Evolutionary conservation across 1,140 invertebrate genomes (phyloP).

Genomic region (Ips typographus): DNA sequence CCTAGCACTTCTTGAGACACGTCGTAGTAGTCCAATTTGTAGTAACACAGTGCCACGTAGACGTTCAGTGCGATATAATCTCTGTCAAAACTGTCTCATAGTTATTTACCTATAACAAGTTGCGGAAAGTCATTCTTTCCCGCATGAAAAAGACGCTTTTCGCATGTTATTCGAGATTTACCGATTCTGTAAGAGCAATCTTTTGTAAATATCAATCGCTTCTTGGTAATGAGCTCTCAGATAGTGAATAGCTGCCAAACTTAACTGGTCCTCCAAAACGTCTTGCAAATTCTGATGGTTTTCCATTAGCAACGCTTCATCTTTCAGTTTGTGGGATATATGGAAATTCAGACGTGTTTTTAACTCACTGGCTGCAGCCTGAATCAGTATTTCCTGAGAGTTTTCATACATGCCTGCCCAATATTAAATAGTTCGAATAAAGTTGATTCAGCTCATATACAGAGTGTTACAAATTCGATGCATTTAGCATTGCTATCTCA

Average conservation of each 20-base stretch:
- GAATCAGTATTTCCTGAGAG: conserved; percentile 63
- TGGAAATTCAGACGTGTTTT: conserved; percentile 89
- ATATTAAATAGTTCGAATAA: no score
- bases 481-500: background rate
- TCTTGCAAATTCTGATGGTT: conserved; percentile 84
- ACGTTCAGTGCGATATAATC: conserved; percentile 94
- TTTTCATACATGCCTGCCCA: conserved; percentile 64
- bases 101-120: no score
- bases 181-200: conserved; percentile 89
- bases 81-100: conserved; percentile 57
- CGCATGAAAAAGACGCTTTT: no score
- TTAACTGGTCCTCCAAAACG: conserved; percentile 91
- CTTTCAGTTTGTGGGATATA: conserved; percentile 87
- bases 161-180: conserved; percentile 45
- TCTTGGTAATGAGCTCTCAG: conserved; percentile 95
- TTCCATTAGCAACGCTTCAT: conserved; percentile 80
- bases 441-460: background rate
- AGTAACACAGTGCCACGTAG: conserved; percentile 96
- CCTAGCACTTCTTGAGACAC: conserved; percentile 93
- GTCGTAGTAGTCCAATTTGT: conserved; percentile 93
- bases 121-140: no score
- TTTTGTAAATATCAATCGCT: conserved; percentile 98
- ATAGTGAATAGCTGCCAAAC: conserved; percentile 95
- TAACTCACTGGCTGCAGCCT: conserved; percentile 61
- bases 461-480: background rate